phyloP scores from a whole-genome alignment of 92 coral and sea anemone species.

The Heteractis magnifica region DNA sequence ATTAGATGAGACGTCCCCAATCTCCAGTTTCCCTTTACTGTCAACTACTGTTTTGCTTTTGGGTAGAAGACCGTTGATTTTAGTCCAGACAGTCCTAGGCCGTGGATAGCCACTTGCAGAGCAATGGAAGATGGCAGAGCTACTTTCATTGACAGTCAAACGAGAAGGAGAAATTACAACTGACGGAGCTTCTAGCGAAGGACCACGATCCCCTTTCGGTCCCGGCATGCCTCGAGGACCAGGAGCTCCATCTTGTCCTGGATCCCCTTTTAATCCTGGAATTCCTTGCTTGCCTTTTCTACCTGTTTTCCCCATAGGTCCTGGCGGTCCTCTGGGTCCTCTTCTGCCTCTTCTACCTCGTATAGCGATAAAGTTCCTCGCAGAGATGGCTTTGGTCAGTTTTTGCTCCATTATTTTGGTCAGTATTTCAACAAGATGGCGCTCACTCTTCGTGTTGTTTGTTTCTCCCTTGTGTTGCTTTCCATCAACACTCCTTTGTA shows the following conservation, averaged over 20 bases:
- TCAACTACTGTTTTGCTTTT: background rate
- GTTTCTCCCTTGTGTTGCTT: background rate
- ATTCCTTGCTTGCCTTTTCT: conserved; percentile 24
- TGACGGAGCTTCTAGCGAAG: conserved; percentile 17
- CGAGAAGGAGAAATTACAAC: conserved; percentile 30
- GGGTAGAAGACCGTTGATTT: conserved; percentile 10
- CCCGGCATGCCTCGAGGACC: conserved; percentile 35
- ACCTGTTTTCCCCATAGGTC: conserved; percentile 2
- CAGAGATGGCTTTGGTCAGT: background rate
- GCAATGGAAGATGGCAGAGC: conserved; percentile 12
- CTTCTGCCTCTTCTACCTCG: conserved; percentile 8
- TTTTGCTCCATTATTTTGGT: background rate
- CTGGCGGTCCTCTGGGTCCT: conserved; percentile 2
- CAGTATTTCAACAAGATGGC: background rate
- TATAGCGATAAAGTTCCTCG: background rate
- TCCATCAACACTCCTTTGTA: background rate
- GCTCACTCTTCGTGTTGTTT: background rate
- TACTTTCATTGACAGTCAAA: conserved; percentile 35
- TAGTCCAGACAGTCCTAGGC: conserved; percentile 30
- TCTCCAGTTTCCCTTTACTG: background rate
- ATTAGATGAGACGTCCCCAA: background rate
- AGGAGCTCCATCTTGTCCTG: conserved; percentile 11
- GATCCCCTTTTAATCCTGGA: conserved; percentile 12
- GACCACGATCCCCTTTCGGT: conserved; percentile 39
- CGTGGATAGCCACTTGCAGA: conserved; percentile 34